Conservation (phyloP, 2,113 vertebrate genomes). For the Leucosticte australis region DNA sequence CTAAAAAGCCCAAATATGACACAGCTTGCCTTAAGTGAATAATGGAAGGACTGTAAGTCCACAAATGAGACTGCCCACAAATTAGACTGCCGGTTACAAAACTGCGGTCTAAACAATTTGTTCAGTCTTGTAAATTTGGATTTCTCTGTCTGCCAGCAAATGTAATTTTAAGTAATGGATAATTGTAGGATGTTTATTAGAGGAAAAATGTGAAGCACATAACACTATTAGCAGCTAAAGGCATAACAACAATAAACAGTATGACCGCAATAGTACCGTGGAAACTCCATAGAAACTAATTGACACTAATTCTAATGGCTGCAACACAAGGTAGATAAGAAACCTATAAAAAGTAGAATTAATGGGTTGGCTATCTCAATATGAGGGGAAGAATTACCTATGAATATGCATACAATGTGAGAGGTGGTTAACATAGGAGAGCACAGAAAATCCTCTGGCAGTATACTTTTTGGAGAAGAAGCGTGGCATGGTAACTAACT, state of each 20-base stretch:
- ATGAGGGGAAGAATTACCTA: not conserved
- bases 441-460: not conserved
- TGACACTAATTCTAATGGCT: conserved; percentile 6
- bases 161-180: conserved; percentile 32
- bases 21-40: not conserved
- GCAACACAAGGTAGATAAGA: not conserved
- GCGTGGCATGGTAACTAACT: not conserved
- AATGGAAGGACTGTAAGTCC: not conserved
- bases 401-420: not conserved
- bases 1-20: conserved; percentile 27
- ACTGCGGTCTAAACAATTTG: not conserved
- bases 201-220: not conserved
- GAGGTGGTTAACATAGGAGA: not conserved
- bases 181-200: conserved; percentile 35
- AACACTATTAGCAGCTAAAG: conserved; percentile 23
- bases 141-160: conserved; percentile 20
- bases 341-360: conserved; percentile 17
- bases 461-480: not conserved
- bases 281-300: conserved; percentile 32
- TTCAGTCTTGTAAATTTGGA: conserved; percentile 26
- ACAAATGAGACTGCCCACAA: not conserved
- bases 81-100: not conserved
- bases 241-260: conserved; percentile 1
- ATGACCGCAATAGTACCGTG: not conserved
- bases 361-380: conserved; percentile 1